These are phyloP conservation scores for Protaetia brevitarsis DNA, from an alignment of 1,140 invertebrate genomes.

Conservation along the genomic window DNA sequence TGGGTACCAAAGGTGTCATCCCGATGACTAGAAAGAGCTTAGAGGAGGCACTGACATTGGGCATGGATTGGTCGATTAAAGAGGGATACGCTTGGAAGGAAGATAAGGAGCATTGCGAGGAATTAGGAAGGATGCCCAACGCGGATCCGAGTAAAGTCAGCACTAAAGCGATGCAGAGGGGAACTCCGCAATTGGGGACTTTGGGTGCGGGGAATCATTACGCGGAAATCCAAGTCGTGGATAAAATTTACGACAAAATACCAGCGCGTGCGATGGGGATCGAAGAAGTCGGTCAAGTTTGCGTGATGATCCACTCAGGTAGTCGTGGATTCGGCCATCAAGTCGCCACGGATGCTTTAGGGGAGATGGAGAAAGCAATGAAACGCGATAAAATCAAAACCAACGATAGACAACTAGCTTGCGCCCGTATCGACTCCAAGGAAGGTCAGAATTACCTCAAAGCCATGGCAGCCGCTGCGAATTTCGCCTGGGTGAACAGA, in stretches of 20 bases:
- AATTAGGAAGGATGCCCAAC: conserved; percentile 98
- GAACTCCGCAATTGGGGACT: conserved; percentile 95
- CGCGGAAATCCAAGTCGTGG: conserved; percentile 98
- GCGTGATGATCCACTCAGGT: conserved; percentile 99
- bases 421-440: conserved; percentile 88
- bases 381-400: conserved; percentile 96
- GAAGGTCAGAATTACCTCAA: conserved; percentile 98
- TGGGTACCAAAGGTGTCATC: conserved; percentile 96
- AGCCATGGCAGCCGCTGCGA: conserved; percentile 97
- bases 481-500: conserved; percentile 99
- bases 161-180: conserved; percentile 94
- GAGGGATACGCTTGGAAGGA: conserved; percentile 99
- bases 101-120: conserved; percentile 99
- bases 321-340: conserved; percentile 99
- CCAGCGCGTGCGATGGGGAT: conserved; percentile 99
- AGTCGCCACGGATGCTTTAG: conserved; percentile 98
- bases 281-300: conserved; percentile 92
- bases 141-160: conserved; percentile 98
- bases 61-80: conserved; percentile 99
- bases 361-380: conserved; percentile 99
- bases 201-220: conserved; percentile 99
- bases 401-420: conserved; percentile 97
- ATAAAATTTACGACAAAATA: conserved; percentile 97
- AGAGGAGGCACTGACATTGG: conserved; percentile 99
- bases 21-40: conserved; percentile 97